phyloP scores from a whole-genome alignment of 2,113 vertebrate genomes.

The Pygathrix nemaeus region DNA sequence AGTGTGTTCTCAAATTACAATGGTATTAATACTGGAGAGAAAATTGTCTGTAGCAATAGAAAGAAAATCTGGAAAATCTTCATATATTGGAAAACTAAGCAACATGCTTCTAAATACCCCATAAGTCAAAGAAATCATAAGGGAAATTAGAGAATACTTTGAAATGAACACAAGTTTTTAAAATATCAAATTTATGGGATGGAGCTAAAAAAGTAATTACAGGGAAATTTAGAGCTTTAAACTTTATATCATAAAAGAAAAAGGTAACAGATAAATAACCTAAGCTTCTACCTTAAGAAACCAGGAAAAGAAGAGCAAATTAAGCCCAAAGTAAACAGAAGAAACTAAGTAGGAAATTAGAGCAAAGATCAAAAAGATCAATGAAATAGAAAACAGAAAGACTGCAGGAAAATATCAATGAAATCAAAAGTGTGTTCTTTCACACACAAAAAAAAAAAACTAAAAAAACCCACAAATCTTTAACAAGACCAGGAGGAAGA shows the following conservation, averaged over 20 bases:
- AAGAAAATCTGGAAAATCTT: neutral
- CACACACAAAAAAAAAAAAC: neutral
- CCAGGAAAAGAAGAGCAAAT: neutral
- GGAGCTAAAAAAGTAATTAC: neutral
- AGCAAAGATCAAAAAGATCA: neutral
- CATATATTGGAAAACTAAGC: neutral
- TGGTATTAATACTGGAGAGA: neutral
- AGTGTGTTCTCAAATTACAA: neutral
- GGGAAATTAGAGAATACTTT: neutral
- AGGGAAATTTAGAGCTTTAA: neutral
- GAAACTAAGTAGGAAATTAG: neutral
- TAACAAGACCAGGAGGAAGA: neutral
- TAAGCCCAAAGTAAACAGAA: neutral
- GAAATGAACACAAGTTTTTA: neutral
- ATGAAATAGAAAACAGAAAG: neutral
- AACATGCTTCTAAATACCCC: neutral
- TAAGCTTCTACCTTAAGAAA: neutral
- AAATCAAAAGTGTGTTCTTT: neutral
- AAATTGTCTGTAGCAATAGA: neutral
- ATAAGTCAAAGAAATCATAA: neutral
- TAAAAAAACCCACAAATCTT: neutral
- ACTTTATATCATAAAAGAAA: neutral
- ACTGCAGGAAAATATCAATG: neutral
- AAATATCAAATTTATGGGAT: neutral
- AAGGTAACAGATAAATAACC: neutral